Percentiles rank a stretch among this genome's conserved stretches.
These are phyloP conservation scores for Sylvilagus bachmani DNA, from an alignment of 2,113 vertebrate genomes.

Conservation along the genomic window DNA sequence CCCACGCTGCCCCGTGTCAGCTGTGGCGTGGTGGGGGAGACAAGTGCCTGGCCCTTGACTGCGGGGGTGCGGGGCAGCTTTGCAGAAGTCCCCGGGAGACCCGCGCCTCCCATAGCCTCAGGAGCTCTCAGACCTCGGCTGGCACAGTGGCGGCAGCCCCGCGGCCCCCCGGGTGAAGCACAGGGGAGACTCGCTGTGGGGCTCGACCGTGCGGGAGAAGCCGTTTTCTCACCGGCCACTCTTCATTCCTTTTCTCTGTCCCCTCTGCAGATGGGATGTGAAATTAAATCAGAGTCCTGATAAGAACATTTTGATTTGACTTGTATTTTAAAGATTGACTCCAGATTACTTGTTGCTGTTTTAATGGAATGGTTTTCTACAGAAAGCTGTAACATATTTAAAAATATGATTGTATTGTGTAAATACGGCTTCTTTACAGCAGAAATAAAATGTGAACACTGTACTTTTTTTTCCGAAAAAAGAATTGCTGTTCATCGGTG, in stretches of 20 bases:
- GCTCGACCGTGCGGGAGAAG: neutral
- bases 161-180: no score
- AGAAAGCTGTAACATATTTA: constrained; percentile 88
- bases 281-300: constrained; percentile 79
- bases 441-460: constrained; percentile 87
- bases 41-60: neutral
- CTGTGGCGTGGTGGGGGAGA: constrained; percentile 62
- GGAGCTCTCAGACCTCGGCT: neutral
- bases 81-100: neutral
- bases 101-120: neutral
- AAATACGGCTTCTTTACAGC: constrained; percentile 88
- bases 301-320: constrained; percentile 79
- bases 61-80: neutral
- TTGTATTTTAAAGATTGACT: constrained; percentile 84
- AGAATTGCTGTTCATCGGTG: neutral
- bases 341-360: constrained; percentile 86
- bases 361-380: constrained; percentile 87
- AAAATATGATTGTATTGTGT: constrained; percentile 89
- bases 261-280: constrained; percentile 57
- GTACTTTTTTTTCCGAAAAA: constrained; percentile 79
- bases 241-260: constrained; percentile 34
- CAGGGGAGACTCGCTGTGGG: accelerated
- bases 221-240: neutral
- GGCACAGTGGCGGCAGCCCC: neutral
- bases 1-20: constrained; percentile 19